Percentiles rank a stretch among this genome's conserved stretches.
Conservation (phyloP, 2,888 invertebrate genomes). For the Zygothrica quintamaculata region DNA sequence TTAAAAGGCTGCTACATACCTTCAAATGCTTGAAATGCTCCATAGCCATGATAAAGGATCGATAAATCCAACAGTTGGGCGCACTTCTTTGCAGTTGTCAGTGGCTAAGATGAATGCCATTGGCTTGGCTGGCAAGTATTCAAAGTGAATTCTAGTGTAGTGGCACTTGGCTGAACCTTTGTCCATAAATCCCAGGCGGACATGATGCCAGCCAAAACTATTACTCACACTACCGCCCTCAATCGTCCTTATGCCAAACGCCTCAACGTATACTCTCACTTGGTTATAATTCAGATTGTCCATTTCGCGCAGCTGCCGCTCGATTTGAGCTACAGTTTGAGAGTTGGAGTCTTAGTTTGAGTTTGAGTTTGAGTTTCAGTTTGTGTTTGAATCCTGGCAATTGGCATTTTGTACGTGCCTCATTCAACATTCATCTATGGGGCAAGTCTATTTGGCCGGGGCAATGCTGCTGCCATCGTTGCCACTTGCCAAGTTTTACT, state of each 20-base stretch:
- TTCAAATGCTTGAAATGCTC: neutral
- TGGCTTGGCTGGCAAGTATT: constrained; percentile 61
- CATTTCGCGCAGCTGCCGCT: constrained; percentile 78
- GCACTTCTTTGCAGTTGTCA: constrained; percentile 71
- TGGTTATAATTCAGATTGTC: constrained; percentile 77
- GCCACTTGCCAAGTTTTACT: constrained; percentile 57
- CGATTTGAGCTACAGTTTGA: constrained; percentile 61
- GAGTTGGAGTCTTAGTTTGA: neutral
- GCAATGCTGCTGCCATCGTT: constrained; percentile 26
- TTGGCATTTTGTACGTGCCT: constrained; percentile 54
- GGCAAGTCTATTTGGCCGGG: constrained; percentile 49
- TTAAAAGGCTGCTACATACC: constrained; percentile 68
- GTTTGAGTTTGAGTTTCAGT: constrained; percentile 2
- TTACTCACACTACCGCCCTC: constrained; percentile 69
- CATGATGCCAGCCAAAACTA: constrained; percentile 72
- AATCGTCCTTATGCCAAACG: constrained; percentile 29
- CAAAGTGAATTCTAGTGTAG: constrained; percentile 59
- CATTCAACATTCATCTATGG: constrained; percentile 40
- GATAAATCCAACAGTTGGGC: constrained; percentile 69
- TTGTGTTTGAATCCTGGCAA: constrained; percentile 37
- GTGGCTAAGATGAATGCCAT: constrained; percentile 64
- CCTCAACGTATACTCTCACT: constrained; percentile 9
- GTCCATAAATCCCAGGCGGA: constrained; percentile 68
- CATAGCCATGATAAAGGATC: constrained; percentile 39
- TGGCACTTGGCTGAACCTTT: constrained; percentile 65